Evolutionary conservation across 1,140 invertebrate species (phyloP).

Genomic region (Whitmania pigra): DNA sequence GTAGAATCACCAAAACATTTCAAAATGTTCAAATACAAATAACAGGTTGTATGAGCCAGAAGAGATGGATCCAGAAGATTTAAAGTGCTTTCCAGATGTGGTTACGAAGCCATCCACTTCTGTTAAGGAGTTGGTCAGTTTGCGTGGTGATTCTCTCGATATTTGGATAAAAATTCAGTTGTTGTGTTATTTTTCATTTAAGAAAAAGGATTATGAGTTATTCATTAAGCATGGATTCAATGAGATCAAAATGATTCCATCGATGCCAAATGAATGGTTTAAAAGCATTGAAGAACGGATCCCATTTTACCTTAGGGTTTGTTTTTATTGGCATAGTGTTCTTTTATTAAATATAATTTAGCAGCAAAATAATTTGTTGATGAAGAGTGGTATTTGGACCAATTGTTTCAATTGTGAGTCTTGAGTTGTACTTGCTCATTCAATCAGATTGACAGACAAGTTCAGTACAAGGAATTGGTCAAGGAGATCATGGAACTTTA

Average conservation of each 20-base stretch:
- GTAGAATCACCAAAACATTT: background rate
- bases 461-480: background rate
- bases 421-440: too few relatives aligned
- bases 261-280: background rate
- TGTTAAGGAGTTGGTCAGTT: too few relatives aligned
- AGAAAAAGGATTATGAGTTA: slow-evolving; percentile 6
- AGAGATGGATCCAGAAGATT: slow-evolving; percentile 4
- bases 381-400: too few relatives aligned
- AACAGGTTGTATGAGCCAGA: background rate
- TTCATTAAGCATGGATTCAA: slow-evolving; percentile 8
- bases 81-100: background rate
- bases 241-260: slow-evolving; percentile 2
- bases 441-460: background rate
- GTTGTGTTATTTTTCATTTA: too few relatives aligned
- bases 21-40: background rate
- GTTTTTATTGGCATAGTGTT: background rate
- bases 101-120: background rate
- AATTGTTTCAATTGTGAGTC: too few relatives aligned
- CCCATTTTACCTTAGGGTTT: background rate
- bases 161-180: too few relatives aligned
- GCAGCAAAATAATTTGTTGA: too few relatives aligned
- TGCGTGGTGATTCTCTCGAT: too few relatives aligned
- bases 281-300: slow-evolving; percentile 3
- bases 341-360: too few relatives aligned
- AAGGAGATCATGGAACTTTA: slow-evolving; percentile 1